Base-by-base conservation (phyloP, 2,797 vertebrate species). In the Syngnathus rostellatus region DNA sequence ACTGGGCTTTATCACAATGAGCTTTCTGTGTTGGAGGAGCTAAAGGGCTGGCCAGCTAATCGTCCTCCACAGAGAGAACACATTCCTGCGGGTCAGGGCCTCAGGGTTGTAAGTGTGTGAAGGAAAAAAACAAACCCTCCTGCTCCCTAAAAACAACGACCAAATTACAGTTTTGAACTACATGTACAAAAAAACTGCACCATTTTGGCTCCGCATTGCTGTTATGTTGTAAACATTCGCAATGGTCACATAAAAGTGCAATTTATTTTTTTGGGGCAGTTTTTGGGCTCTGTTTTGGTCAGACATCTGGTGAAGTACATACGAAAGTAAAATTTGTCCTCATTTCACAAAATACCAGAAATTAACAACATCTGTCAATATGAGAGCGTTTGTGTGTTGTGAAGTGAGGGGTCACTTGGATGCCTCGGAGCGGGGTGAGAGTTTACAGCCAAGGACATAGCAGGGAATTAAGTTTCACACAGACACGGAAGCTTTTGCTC, bases 61-160 rank as follows among this genome's bases (percentile, higher is more conserved):
- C 72, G 67, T 81, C 79, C 77, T 85, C 77, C 69, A 53, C 72
- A 74, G 75, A 86, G 77, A 83, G 62, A 71, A 70, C 79, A 73
- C 84, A 90, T 89, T 89, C 85, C 86, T 86, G 78, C 85, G 87
- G 88, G 88, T 87, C 85, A 87, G 77, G 77, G 83, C 85, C 53
- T 85, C 77, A 78, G 84, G 77, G 82, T 79, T 81, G 69, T 69
- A 61, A 50, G n/a, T 76, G 63, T 75, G 75, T 70, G 70, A 72
- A 80, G 73, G n/a, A 25, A 6, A 55, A 58, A 38, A 62, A 25
- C n/a, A 62, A 46, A 31, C 21, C 31, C 21, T 12, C 19, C 41
- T 16, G 12, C 40, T 21, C 19, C 19, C 58, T 45, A 19, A 37
- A 58, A 17, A 25, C 60, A 23, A n/a, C 43, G 39, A 61, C 39